Evolutionary conservation across 2,113 vertebrate species (phyloP), one percentile per base, ranked within the genome.

Genomic region (Lonchura striata): DNA sequence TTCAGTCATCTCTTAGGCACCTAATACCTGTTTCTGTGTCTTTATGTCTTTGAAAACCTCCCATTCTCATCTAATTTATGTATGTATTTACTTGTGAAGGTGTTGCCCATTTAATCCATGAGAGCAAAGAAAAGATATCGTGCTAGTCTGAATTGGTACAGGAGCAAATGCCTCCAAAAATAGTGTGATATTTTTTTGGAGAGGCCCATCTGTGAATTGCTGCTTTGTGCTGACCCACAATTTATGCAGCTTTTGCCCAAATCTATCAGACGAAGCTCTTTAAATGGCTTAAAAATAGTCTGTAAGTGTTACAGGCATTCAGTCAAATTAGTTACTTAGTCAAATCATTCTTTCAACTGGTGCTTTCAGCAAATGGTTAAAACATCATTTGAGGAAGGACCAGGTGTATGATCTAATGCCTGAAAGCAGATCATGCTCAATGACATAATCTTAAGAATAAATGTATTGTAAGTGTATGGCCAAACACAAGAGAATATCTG

Each of bases 401-500:
- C 94, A 95, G 95, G 87, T 95, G 75, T 95, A 80, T 92, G 87
- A 95, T 83, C 87, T 95, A 94, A 95, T 91, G 87, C 84, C 78
- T 91, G 88, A 94, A 94, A 93, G 92, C 90, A 82, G 84, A 78
- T 93, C 75, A 49, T 56, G 44, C 71, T 94, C 90, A 88, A 44
- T 96, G 88, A 96, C 94, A 95, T 96, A 97, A 97, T 96, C 90
- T 90, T 85, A 86, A 95, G 87, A 95, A 96, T 96, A 96, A 95
- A 90, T 86, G 91, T 80, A 91, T 97, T 95, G 71, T 93, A 90
- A 95, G 68, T 82, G 47, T 86, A 80, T 74, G 52, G 79, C 88
- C 93, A 95, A 97, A 83, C 90, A 93, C 93, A 95, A 95, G 90
- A 95, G 95, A 95, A 41, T 94, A 95, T 93, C 90, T 94, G 88